Evolutionary conservation across 2,113 vertebrate genomes (phyloP), one percentile per base, ranked within the genome.

Genomic region (Ivindomyrus marchei): DNA sequence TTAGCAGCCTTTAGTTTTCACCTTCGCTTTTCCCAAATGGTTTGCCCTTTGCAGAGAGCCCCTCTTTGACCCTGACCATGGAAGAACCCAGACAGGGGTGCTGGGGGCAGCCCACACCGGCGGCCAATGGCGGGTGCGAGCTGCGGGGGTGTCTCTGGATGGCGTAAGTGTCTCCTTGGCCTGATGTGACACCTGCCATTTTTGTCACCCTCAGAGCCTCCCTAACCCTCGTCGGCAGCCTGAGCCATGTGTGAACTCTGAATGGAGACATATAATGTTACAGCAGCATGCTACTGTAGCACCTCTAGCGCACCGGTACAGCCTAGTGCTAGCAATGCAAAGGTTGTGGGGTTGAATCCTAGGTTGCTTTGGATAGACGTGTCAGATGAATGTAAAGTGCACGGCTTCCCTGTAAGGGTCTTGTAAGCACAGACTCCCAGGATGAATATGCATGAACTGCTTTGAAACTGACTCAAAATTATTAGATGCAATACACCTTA

Each of bases 241-340:
- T 95, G 92, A 91, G 93, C 95, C 92, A 92, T 92, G 93, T 91
- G 92, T 93, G 94, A 92, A 94, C 95, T 95, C 94, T 93, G 92
- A 94, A 90, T 92, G 91, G 92, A 94, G 94, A 94, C 93, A 90
- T 93, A 93, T 95, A 95, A 95, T 94, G 94, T 92, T 90, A 92
- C 88, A 92, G 92, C 88, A 92, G 93, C 88, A 66, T 91, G 90
- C 56, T 62, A 0, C 21, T 0, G 6, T n/a, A 62, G 58, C 0
- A 0, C n/a, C 58, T 7, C 8, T 62, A 66, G 2, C 2, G 24
- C 24, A 66, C 62, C 1, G 4, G 62, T 27, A 3, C 24, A 66
- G 62, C 27, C 62, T 15, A 13, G 62, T 31, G 10, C 62, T 70
- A 70, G n/a, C 62, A 70, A 13, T 70, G 62, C 9, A 1, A 31